These are phyloP conservation scores for Pseudomyrmex sp. DNA, from an alignment of 1,140 invertebrate species.

Conservation along the genomic window DNA sequence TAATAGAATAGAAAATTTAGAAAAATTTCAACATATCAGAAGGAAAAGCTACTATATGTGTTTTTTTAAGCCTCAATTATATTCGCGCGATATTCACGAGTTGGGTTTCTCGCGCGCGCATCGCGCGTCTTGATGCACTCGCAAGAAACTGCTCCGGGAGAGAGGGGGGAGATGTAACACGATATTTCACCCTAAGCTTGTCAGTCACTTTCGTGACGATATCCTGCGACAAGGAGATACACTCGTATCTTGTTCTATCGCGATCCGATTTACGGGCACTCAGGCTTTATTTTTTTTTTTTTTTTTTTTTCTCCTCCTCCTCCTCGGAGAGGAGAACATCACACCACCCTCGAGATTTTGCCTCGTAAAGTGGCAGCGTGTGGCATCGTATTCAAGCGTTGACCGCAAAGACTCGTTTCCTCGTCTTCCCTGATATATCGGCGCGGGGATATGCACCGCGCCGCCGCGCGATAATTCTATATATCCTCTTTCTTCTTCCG, in stretches of 20 bases:
- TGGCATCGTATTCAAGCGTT: conserved; percentile 52
- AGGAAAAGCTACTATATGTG: not conserved
- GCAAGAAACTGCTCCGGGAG: not conserved
- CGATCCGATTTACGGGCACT: conserved; percentile 54
- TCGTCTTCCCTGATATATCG: conserved; percentile 4
- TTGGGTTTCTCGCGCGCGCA: not conserved
- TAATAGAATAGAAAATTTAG: not conserved
- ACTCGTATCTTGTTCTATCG: conserved; percentile 9
- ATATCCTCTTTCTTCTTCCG: conserved; percentile 11
- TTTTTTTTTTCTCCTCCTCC: not conserved
- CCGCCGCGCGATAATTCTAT: conserved; percentile 29
- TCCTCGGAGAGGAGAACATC: conserved; percentile 8
- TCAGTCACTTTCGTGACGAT: conserved; percentile 7
- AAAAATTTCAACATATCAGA: not conserved
- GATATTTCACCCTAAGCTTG: conserved; percentile 34
- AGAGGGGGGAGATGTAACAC: not conserved
- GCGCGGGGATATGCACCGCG: not conserved
- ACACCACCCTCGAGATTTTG: conserved; percentile 7
- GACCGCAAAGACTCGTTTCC: conserved; percentile 43
- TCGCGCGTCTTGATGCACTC: not conserved
- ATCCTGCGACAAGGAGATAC: not conserved
- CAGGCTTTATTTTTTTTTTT: not conserved
- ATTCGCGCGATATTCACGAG: not conserved
- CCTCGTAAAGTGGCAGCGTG: conserved; percentile 54
- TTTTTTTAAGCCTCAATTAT: not conserved